These are phyloP conservation scores for Tapirus indicus DNA, from an alignment of 2,797 vertebrate genomes.

Conservation along the genomic window DNA sequence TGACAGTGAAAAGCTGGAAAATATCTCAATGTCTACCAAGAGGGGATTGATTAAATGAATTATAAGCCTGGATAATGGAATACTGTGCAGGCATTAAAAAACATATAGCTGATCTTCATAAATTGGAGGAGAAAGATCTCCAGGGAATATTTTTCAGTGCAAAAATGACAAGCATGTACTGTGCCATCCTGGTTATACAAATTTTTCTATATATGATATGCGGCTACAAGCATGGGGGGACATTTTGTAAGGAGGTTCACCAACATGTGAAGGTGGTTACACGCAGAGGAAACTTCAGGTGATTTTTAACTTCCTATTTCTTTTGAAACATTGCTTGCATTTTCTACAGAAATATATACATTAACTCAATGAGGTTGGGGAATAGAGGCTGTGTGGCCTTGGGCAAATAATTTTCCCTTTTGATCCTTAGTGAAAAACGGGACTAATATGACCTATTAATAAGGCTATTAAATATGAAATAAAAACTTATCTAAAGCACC, in stretches of 20 bases:
- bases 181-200: neutral
- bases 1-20: neutral
- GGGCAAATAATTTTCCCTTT: neutral
- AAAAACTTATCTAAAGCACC: neutral
- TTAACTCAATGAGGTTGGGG: neutral
- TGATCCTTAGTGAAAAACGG: neutral
- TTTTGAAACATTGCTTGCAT: neutral
- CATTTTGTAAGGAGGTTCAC: neutral
- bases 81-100: constrained; percentile 6
- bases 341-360: neutral
- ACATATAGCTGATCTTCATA: constrained; percentile 22
- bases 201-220: neutral
- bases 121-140: constrained; percentile 24
- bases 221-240: neutral
- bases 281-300: neutral
- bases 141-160: neutral
- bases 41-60: constrained; percentile 65
- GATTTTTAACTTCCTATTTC: neutral
- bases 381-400: neutral
- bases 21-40: constrained; percentile 54
- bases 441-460: neutral
- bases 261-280: neutral
- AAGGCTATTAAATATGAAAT: neutral
- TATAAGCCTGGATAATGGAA: constrained; percentile 48
- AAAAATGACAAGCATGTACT: neutral